Conservation (phyloP, 2,797 vertebrate genomes). For the Notoglanidium macrostoma region DNA sequence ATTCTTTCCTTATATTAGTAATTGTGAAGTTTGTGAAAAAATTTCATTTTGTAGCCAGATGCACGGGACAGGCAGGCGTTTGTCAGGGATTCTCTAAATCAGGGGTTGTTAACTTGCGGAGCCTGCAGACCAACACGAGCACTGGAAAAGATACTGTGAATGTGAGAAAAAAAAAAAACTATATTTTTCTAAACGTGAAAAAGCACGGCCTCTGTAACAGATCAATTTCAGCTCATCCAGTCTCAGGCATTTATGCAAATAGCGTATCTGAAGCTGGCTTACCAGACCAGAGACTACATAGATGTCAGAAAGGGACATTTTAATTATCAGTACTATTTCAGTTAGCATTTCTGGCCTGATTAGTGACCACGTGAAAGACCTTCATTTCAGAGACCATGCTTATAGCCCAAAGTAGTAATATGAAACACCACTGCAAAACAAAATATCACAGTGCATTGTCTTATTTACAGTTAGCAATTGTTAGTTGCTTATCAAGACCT, state of each 20-base stretch:
- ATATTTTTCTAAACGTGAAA: not conserved
- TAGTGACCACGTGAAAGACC: not conserved
- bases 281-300: not conserved
- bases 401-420: not conserved
- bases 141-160: not conserved
- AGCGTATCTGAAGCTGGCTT: not conserved
- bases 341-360: not conserved
- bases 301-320: not conserved
- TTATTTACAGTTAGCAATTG: not conserved
- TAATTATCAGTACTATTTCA: not conserved
- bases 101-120: not conserved
- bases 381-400: not conserved
- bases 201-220: not conserved
- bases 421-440: not conserved
- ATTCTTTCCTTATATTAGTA: conserved; percentile 16
- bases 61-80: not conserved
- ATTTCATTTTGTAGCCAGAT: not conserved
- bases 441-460: not conserved
- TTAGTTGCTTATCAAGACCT: not conserved
- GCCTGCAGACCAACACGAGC: not conserved
- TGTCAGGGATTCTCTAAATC: not conserved
- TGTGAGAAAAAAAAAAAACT: not conserved
- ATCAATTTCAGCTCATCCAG: not conserved
- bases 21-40: not conserved
- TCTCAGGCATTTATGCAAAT: not conserved